Percentiles rank a stretch among this genome's conserved stretches.
phyloP scores from a whole-genome alignment of 2,797 vertebrate species.

The Brachyrhaphis roseni region DNA sequence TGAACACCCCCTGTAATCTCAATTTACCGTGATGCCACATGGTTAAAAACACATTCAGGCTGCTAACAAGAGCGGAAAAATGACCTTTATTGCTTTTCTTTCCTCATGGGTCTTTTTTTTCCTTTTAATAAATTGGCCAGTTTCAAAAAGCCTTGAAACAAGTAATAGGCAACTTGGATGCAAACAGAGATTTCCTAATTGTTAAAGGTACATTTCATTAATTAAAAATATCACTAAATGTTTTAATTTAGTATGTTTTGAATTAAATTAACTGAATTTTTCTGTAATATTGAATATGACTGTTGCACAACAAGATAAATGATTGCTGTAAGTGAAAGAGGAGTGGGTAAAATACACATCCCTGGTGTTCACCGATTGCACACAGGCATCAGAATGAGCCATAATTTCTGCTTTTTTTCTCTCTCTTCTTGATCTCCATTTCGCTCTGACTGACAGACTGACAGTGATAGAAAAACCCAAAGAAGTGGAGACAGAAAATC shows the following conservation, averaged over 20 bases:
- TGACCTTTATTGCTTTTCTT: conserved; percentile 30
- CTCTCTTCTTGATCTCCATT: neutral
- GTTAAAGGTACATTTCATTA: too few species aligned
- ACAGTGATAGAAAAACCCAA: conserved; percentile 34
- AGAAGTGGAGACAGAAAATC: conserved; percentile 46
- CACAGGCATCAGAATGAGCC: neutral
- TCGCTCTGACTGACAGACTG: conserved; percentile 9
- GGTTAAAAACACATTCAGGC: conserved; percentile 29
- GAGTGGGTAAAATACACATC: neutral
- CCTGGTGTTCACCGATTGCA: neutral
- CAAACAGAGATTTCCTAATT: conserved; percentile 19
- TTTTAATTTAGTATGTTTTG: too few species aligned
- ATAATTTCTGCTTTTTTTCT: neutral
- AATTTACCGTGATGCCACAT: conserved; percentile 14
- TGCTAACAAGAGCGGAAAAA: conserved; percentile 26
- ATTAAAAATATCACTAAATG: too few species aligned
- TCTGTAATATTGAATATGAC: too few species aligned
- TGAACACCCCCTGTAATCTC: conserved; percentile 1
- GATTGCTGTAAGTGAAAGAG: neutral
- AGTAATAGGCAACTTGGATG: conserved; percentile 43
- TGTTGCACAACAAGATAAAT: too few species aligned
- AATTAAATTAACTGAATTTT: too few species aligned
- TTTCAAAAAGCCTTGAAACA: conserved; percentile 43
- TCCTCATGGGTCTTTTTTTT: conserved; percentile 22
- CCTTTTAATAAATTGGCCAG: conserved; percentile 48